Percentiles rank a stretch among this genome's conserved stretches.
phyloP scores from a whole-genome alignment of 2,113 vertebrate species.

The Bombycilla garrulus region DNA sequence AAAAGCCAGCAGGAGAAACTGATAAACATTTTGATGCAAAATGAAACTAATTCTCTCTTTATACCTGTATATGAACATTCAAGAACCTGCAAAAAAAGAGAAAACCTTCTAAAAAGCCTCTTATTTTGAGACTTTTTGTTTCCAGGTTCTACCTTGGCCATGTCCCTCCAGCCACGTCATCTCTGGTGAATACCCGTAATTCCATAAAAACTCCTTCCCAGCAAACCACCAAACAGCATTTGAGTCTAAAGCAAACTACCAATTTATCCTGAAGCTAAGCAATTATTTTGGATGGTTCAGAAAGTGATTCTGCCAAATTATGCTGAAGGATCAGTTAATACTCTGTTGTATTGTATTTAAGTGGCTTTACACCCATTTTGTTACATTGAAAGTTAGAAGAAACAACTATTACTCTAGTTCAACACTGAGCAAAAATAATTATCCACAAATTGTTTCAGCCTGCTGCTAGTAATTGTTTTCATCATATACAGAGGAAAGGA shows the following conservation, averaged over 20 bases:
- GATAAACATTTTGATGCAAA: constrained; percentile 66
- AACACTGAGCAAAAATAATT: background rate
- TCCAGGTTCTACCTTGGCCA: background rate
- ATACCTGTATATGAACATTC: background rate
- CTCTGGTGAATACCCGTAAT: background rate
- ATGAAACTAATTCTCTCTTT: constrained; percentile 51
- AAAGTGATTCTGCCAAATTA: background rate
- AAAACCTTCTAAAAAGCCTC: background rate
- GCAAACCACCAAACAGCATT: background rate
- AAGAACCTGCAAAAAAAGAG: background rate
- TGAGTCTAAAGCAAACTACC: background rate
- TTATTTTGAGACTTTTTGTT: background rate
- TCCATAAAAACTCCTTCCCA: background rate
- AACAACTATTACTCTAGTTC: background rate
- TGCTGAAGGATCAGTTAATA: background rate
- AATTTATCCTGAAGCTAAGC: background rate
- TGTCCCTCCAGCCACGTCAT: background rate
- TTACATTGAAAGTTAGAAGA: background rate
- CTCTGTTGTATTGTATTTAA: background rate
- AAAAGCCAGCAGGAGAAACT: constrained; percentile 25
- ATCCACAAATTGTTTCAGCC: background rate
- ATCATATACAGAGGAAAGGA: background rate
- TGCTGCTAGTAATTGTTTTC: background rate
- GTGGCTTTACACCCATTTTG: background rate
- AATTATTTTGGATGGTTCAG: background rate